These are phyloP conservation scores for Enteromius fasciolatus DNA, from an alignment of 2,797 vertebrate species.

Conservation along the genomic window DNA sequence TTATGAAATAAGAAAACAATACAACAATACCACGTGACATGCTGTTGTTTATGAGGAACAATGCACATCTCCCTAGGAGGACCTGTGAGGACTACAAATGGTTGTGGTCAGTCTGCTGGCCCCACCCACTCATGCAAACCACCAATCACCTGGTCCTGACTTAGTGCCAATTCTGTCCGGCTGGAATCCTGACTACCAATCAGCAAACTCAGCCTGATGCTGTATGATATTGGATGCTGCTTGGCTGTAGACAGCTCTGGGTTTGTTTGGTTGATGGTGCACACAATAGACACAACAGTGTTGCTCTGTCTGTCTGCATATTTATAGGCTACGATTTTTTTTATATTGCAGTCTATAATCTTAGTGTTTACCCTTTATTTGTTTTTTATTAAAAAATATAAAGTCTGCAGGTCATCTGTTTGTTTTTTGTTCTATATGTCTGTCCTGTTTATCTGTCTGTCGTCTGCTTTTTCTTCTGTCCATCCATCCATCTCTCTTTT, in stretches of 20 bases:
- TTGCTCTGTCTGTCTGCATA: no score
- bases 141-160: slow-evolving; percentile 30
- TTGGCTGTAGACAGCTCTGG: not conserved
- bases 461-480: no score
- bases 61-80: not conserved
- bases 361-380: not conserved
- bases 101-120: slow-evolving; percentile 31
- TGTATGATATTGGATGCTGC: not conserved
- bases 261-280: not conserved
- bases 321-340: not conserved
- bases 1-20: not conserved
- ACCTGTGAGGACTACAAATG: not conserved
- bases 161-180: not conserved
- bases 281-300: slow-evolving; percentile 19
- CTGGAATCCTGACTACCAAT: slow-evolving; percentile 27
- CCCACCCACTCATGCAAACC: slow-evolving; percentile 24
- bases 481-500: no score
- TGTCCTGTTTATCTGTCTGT: no score
- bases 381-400: not conserved
- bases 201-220: slow-evolving; percentile 13
- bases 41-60: slow-evolving; percentile 37
- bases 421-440: not conserved
- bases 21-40: slow-evolving; percentile 19
- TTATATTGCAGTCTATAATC: not conserved
- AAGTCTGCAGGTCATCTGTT: not conserved